Evolutionary conservation across 37 sponge, comb jelly and placozoan species (phyloP), one percentile per base, ranked within the genome.

Genomic region (Bolinopsis microptera): DNA sequence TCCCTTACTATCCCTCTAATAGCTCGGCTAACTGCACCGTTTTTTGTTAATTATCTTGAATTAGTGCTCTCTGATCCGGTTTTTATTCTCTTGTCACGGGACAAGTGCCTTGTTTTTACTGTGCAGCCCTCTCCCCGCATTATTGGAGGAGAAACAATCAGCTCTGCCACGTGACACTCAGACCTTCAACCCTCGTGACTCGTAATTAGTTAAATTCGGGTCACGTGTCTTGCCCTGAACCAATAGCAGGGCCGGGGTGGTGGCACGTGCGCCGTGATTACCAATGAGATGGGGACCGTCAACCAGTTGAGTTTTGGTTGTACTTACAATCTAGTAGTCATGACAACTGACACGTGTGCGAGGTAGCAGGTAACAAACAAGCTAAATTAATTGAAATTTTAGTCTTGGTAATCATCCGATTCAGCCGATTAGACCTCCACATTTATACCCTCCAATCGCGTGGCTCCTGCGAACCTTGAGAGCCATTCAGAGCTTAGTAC

Each of bases 301-400:
- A 33, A 77, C 80, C 35, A 32, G 80, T 77, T 32, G 80, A 32
- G 80, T 77, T 77, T 77, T 77, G 32, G 33, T 77, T 32, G 80
- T 77, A 77, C 21, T 77, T 77, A 77, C 80, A 32, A 32, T 32
- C 21, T 32, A 32, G 80, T 77, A 27, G 80, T 77, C 80, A 77
- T 77, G 32, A 77, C 80, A 32, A 77, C 80, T 16, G 33, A 32
- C 80, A 77, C 80, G 80, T 77, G 80, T n/a, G n/a, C 74, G 3
- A 9, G 23, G 23, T 30, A 70, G 28, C 80, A 35, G 80, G 80
- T 77, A 77, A 77, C 80, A 77, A 77, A 77, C 80, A 77, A 77
- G 80, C 80, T 36, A 77, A 77, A 77, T 77, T 77, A 77, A 77
- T 77, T 77, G 80, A 77, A 77, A 77, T 77, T 77, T 77, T 77